Base-by-base conservation (phyloP, 2,888 invertebrate genomes). In the Tineola bisselliella region DNA sequence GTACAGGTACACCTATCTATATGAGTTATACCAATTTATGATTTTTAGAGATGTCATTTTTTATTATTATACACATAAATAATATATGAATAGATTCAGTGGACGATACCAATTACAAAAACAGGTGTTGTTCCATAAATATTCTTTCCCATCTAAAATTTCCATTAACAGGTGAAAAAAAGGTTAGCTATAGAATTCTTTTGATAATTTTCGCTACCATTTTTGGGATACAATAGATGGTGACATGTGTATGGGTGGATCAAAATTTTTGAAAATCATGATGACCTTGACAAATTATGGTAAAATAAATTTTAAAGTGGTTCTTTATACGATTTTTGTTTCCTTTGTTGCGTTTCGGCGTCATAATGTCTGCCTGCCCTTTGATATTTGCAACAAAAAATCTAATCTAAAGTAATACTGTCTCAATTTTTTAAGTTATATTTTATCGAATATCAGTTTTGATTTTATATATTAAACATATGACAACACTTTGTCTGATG, bases 181-280 rank as follows among this genome's bases (percentile, higher is more conserved):
- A 69, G 66, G 64, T 48, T 69, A 68, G 69, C 77, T 66, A 64
- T 63, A 66, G 67, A 79, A 77, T 79, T 74, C 81, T 79, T 82
- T 84, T 86, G 81, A 84, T 81, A 82, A 70, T 77, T 70, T 75
- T 76, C 71, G 84, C 82, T 84, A 84, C 84, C 75, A 84, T 84
- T 80, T 71, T 71, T 67, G 70, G 67, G 67, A 64, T 66, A 81
- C 78, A 81, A 81, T 80, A 65, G 69, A 77, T 76, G 83, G 81
- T 82, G 86, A 84, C 82, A 84, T 78, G 75, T 74, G 81, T 56
- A 56, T 74, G 71, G 71, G 73, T 70, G 72, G 71, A 66, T 70
- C 64, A 48, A 48, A 48, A 56, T 56, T 56, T 56, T 5, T 25
- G n/a, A 56, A 6, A 56, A 56, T 56, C 56, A 56, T 19, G 48